Evolutionary conservation across 2,797 vertebrate genomes (phyloP), one percentile per base, ranked within the genome.

Genomic region (Aphelocoma californica): DNA sequence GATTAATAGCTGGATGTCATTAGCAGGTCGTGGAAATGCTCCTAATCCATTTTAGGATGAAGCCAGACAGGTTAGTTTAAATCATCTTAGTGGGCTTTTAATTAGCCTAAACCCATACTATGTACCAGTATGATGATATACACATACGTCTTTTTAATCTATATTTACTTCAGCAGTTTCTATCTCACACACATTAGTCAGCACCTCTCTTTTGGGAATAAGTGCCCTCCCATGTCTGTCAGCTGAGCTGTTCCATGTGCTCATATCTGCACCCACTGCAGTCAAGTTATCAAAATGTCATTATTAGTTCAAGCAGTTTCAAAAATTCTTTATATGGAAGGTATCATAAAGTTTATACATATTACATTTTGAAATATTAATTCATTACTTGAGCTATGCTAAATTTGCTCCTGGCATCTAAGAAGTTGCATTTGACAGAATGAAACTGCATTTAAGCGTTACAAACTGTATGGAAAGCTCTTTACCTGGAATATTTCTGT

Each of bases 61-160:
- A 92, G 47, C 24, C 60, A 92, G 72, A n/a, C 64, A 95, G 86
- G 91, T 96, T 93, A 93, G 57, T 81, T 92, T 88, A 94, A 94
- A 94, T 94, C 80, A 94, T 88, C 72, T 93, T 90, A 93, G 51
- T 57, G 67, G 34, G 28, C 31, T 94, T 95, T 95, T 90, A 91
- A 58, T 95, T 92, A 94, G 28, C 56, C 26, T 91, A 73, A 87
- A 85, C 25, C 50, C 71, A 58, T 29, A 19, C 65, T 74, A 19
- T n/a, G 8, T 70, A 83, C 16, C 28, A 69, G 18, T 47, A 51
- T 29, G 31, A 89, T 56, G 26, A 66, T 84, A 79, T n/a, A 18
- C 58, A 81, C 3, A 4, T 24, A 19, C 15, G 32, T 18, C 32
- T 45, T 78, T 70, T 92, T 60, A 81, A 74, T 40, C 57, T 79